Conservation (phyloP, 2,888 invertebrate genomes). For the Rotaria magnacalcarata region DNA sequence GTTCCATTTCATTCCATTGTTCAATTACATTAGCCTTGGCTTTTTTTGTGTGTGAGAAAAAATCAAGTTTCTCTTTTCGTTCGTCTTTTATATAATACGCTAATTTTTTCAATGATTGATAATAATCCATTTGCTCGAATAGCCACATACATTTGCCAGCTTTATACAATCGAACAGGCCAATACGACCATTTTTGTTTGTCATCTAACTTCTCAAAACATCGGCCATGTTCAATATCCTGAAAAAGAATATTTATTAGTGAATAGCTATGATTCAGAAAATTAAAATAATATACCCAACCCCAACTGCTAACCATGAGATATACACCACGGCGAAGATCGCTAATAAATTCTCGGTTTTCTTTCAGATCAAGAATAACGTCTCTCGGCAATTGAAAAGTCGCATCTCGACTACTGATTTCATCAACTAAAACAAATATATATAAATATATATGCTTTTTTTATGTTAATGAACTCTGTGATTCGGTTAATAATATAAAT, state of each 20-base stretch:
- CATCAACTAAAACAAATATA: neutral
- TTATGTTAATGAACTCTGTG: no score
- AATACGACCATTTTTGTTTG: constrained; percentile 14
- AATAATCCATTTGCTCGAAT: neutral
- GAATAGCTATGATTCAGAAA: neutral
- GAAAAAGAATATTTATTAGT: neutral
- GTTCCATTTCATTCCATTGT: neutral
- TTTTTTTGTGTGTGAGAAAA: constrained; percentile 11
- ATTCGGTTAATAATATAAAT: no score
- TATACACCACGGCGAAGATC: neutral
- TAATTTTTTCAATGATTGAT: neutral
- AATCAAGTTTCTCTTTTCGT: neutral
- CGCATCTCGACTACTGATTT: neutral
- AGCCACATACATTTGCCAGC: constrained; percentile 25
- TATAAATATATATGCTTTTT: no score
- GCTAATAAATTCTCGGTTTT: neutral
- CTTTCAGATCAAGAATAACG: neutral
- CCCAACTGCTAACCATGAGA: neutral
- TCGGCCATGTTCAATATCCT: neutral
- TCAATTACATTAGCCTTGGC: neutral
- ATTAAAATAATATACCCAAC: neutral
- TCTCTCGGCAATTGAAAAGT: neutral
- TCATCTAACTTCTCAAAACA: neutral
- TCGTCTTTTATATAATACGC: neutral
- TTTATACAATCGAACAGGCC: constrained; percentile 28